Evolutionary conservation across 2,797 vertebrate genomes (phyloP).

Genomic region (Myripristis jacobus): DNA sequence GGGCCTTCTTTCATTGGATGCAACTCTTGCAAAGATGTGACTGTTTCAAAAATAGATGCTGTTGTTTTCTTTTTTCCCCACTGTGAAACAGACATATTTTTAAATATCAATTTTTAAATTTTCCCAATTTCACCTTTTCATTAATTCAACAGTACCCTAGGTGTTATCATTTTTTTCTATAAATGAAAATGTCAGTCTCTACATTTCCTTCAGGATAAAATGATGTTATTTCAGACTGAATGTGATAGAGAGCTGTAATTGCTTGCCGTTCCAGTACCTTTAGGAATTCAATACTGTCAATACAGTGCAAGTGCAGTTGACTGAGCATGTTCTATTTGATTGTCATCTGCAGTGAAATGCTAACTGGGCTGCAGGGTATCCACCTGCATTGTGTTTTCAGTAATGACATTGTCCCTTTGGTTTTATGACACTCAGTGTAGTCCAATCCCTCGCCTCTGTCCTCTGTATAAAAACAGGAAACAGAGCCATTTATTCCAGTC

Average conservation of each 20-base stretch:
- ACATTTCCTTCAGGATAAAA: conserved; percentile 64
- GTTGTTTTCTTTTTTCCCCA: conserved; percentile 27
- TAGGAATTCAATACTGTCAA: conserved; percentile 74
- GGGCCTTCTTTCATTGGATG: conserved; percentile 54
- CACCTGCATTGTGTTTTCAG: conserved; percentile 33
- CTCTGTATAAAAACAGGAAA: conserved; percentile 23
- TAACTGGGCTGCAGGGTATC: conserved; percentile 66
- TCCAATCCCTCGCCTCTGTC: not conserved
- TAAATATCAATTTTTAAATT: conserved; percentile 10
- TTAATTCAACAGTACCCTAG: conserved; percentile 11
- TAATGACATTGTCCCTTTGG: conserved; percentile 39
- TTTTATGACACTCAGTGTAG: conserved; percentile 41
- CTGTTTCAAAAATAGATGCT: conserved; percentile 15
- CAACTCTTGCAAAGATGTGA: conserved; percentile 31
- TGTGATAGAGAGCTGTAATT: conserved; percentile 72
- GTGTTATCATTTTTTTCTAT: conserved; percentile 25
- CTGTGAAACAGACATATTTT: conserved; percentile 28
- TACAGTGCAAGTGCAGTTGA: conserved; percentile 64
- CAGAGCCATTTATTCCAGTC: conserved; percentile 26
- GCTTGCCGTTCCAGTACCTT: conserved; percentile 61
- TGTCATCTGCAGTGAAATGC: conserved; percentile 59
- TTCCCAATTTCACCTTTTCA: conserved; percentile 5
- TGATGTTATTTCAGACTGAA: conserved; percentile 70
- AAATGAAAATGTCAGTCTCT: conserved; percentile 62
- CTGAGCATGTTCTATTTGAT: conserved; percentile 69